A percentile compares a stretch with the other conserved stretches of the same genome.
phyloP scores from a whole-genome alignment of 2,113 vertebrate genomes.

The Eira barbara region DNA sequence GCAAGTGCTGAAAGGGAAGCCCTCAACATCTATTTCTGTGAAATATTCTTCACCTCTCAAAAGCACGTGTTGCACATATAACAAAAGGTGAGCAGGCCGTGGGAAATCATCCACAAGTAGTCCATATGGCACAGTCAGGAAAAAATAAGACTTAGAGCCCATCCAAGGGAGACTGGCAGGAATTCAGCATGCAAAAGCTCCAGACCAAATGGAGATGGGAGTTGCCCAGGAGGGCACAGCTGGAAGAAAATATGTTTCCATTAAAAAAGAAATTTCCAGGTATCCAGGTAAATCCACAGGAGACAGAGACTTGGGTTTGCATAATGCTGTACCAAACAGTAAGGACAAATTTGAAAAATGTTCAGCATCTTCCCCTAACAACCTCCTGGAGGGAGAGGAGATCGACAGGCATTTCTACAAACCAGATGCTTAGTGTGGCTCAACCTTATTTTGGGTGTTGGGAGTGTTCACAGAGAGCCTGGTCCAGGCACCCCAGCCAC shows the following conservation, averaged over 20 bases:
- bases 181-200: not conserved
- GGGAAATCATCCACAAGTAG: not conserved
- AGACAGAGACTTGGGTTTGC: not conserved
- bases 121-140: not conserved
- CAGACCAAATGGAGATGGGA: not conserved
- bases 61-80: not conserved
- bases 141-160: not conserved
- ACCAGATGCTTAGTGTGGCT: not conserved
- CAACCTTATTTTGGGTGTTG: not conserved
- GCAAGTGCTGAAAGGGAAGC: not conserved
- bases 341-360: not conserved
- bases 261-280: not conserved
- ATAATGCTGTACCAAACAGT: not conserved
- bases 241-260: slow-evolving; percentile 33
- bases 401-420: not conserved
- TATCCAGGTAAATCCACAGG: not conserved
- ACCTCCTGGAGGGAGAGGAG: not conserved
- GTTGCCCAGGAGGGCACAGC: not conserved
- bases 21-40: not conserved
- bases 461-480: not conserved
- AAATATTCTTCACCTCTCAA: not conserved
- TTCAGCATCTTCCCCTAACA: not conserved
- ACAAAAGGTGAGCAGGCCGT: not conserved
- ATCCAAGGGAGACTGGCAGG: not conserved
- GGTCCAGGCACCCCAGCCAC: not conserved